phyloP scores from a whole-genome alignment of 2,113 vertebrate genomes.

The Cololabis saira region DNA sequence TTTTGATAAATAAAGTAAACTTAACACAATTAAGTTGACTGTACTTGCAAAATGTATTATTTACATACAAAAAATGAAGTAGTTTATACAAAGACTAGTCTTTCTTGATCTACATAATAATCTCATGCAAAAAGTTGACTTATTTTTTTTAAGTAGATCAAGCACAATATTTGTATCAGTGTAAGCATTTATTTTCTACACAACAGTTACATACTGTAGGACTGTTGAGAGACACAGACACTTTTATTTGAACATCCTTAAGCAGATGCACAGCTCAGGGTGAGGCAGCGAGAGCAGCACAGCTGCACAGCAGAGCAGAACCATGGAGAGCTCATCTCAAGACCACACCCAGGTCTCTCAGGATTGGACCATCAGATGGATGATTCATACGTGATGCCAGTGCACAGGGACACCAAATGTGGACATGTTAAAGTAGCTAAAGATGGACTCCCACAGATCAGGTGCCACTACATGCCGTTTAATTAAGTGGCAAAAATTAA shows the following conservation, averaged over 20 bases:
- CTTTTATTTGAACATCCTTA: not conserved
- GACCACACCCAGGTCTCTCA: constrained; percentile 53
- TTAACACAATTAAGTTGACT: no score
- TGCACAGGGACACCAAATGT: constrained; percentile 75
- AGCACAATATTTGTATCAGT: no score
- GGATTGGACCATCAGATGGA: constrained; percentile 49
- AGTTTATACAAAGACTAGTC: no score
- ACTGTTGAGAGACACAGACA: not conserved
- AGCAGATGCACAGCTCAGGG: not conserved
- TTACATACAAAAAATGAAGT: no score
- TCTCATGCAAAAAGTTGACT: no score
- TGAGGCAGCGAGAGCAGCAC: not conserved
- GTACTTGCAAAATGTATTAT: no score
- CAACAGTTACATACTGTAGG: not conserved
- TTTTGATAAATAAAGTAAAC: no score
- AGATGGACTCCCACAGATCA: constrained; percentile 70
- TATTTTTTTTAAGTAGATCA: no score
- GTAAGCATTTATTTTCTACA: no score
- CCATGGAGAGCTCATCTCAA: constrained; percentile 68
- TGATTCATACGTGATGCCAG: constrained; percentile 26
- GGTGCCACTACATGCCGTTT: constrained; percentile 41
- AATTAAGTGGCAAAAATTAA: constrained; percentile 62
- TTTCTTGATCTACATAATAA: no score
- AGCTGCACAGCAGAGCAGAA: constrained; percentile 41
- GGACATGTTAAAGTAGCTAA: constrained; percentile 79